Percentiles rank a stretch among this genome's conserved stretches.
Evolutionary conservation across 1,140 invertebrate species (phyloP).

Genomic region (Zaprionus tsacasi): DNA sequence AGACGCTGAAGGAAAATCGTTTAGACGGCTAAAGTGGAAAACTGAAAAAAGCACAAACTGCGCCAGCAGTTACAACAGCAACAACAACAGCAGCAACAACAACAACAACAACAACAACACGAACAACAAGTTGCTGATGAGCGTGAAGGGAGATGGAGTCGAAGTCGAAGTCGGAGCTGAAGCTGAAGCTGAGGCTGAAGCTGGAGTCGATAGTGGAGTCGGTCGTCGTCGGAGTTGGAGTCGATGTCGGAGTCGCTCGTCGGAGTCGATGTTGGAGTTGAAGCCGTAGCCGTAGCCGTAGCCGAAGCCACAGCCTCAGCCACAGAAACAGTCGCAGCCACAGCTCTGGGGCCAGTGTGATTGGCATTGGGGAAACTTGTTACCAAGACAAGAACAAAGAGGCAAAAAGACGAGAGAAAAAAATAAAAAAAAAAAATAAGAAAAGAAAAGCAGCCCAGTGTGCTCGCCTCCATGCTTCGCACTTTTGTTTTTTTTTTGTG

Average conservation of each 20-base stretch:
- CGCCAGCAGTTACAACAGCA: slow-evolving; percentile 31
- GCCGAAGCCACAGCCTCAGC: slow-evolving; percentile 12
- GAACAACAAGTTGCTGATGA: slow-evolving; percentile 56
- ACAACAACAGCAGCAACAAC: slow-evolving; percentile 32
- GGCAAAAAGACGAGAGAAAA: slow-evolving; percentile 3
- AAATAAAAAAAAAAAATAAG: background rate
- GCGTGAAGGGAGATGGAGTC: slow-evolving; percentile 47
- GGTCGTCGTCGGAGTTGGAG: background rate
- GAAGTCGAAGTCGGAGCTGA: slow-evolving; percentile 5
- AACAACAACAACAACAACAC: slow-evolving; percentile 34
- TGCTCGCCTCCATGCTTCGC: background rate
- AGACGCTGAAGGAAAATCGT: slow-evolving; percentile 44
- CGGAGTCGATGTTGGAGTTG: slow-evolving; percentile 2
- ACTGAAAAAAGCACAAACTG: slow-evolving; percentile 64
- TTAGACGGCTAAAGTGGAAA: slow-evolving; percentile 51
- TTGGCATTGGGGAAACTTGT: slow-evolving; percentile 52
- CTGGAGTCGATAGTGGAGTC: background rate
- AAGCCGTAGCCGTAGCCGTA: background rate
- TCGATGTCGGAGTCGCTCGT: no score
- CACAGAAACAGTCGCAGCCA: slow-evolving; percentile 34
- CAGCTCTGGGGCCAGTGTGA: slow-evolving; percentile 41
- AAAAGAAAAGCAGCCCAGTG: background rate
- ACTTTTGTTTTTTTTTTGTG: background rate
- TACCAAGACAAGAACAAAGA: slow-evolving; percentile 44
- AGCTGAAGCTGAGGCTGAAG: slow-evolving; percentile 2